phyloP scores from a whole-genome alignment of 2,888 invertebrate species.

The Pseudococcus jackbeardsleyi region DNA sequence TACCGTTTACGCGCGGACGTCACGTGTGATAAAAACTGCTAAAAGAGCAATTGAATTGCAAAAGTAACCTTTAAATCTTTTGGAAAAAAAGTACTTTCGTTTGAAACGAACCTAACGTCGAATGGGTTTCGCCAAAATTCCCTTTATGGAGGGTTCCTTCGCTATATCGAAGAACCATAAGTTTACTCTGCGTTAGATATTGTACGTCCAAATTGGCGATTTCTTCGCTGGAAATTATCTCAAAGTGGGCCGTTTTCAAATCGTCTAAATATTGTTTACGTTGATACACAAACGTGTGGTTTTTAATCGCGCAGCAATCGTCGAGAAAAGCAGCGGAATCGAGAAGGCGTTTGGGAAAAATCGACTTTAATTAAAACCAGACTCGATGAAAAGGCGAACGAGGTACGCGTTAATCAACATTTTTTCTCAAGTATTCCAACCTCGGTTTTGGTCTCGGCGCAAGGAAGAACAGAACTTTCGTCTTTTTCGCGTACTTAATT shows the following conservation, averaged over 20 bases:
- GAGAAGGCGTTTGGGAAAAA: neutral
- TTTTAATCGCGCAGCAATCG: neutral
- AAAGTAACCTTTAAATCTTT: slow-evolving; percentile 45
- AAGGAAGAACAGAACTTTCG: neutral
- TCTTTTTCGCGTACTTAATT: slow-evolving; percentile 25
- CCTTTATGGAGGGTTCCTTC: slow-evolving; percentile 9
- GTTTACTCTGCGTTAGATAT: neutral
- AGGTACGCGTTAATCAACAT: slow-evolving; percentile 10
- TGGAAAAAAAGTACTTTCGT: slow-evolving; percentile 40
- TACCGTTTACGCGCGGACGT: slow-evolving; percentile 31
- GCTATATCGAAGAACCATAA: neutral
- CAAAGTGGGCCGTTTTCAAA: neutral
- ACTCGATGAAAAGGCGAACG: neutral
- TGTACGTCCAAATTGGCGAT: neutral
- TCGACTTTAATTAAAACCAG: slow-evolving; percentile 23
- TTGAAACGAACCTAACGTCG: neutral
- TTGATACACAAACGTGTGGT: neutral
- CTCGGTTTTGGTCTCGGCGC: neutral
- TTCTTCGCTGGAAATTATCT: neutral
- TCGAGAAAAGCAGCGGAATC: neutral
- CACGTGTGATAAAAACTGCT: slow-evolving; percentile 35
- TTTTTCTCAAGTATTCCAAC: neutral
- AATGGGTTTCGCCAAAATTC: neutral
- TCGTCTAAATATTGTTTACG: slow-evolving; percentile 10
- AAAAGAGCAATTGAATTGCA: slow-evolving; percentile 42